Conservation (phyloP, 2,888 invertebrate genomes). For the Hipparchia semele region DNA sequence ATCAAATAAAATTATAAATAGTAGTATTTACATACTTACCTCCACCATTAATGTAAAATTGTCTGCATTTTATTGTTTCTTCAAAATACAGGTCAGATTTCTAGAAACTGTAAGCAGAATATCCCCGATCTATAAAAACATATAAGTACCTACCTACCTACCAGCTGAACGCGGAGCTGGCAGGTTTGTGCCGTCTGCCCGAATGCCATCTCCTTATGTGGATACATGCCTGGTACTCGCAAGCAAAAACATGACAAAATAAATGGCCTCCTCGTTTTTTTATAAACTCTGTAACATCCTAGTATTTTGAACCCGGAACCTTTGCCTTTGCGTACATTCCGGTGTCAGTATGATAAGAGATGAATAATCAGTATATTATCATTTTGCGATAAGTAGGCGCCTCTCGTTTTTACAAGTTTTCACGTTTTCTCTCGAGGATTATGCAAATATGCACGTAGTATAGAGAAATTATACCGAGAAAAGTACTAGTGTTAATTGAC, state of each 20-base stretch:
- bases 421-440: constrained; percentile 18
- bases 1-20: no score
- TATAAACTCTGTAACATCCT: background rate
- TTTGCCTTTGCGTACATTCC: background rate
- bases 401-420: constrained; percentile 7
- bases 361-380: background rate
- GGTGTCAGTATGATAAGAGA: background rate
- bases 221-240: constrained; percentile 44
- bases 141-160: no score
- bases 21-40: no score
- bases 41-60: constrained; percentile 8
- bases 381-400: constrained; percentile 11
- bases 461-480: constrained; percentile 15
- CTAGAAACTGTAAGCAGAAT: constrained; percentile 7
- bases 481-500: constrained; percentile 24
- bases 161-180: constrained; percentile 29
- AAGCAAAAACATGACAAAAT: constrained; percentile 45
- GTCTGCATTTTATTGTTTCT: background rate
- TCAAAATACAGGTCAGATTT: constrained; percentile 21
- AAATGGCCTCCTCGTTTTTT: constrained; percentile 35
- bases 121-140: constrained; percentile 8
- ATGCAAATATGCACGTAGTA: constrained; percentile 4
- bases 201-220: constrained; percentile 44
- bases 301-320: constrained; percentile 37
- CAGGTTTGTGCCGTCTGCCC: constrained; percentile 41